phyloP scores from a whole-genome alignment of 2,113 vertebrate species.

The Emydocephalus ijimae region DNA sequence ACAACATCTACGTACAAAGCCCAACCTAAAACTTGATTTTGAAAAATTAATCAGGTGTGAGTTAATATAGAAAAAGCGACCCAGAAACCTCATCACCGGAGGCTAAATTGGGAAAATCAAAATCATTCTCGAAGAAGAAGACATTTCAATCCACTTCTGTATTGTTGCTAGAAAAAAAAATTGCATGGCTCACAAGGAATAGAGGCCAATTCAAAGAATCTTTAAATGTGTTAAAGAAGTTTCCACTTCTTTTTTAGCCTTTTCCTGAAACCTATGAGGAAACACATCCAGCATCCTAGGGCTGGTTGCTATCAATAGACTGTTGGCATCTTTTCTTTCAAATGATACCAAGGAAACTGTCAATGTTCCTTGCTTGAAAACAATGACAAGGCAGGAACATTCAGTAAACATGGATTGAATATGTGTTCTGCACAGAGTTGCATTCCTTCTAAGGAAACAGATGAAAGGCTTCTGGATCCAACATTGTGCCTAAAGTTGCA shows the following conservation, averaged over 20 bases:
- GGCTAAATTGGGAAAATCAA: neutral
- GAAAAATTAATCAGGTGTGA: neutral
- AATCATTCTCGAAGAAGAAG: neutral
- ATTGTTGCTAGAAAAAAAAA: neutral
- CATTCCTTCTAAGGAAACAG: neutral
- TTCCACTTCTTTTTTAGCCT: neutral
- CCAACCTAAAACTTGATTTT: neutral
- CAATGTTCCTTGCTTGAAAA: neutral
- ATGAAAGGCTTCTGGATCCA: neutral
- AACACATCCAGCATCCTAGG: neutral
- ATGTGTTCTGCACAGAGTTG: neutral
- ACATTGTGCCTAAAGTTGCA: neutral
- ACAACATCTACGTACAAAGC: neutral
- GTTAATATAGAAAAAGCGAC: neutral
- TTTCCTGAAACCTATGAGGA: neutral
- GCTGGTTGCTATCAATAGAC: neutral
- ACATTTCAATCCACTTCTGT: neutral
- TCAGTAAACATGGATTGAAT: neutral
- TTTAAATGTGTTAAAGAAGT: neutral
- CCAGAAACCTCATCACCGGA: neutral
- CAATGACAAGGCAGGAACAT: neutral
- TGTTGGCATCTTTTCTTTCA: neutral
- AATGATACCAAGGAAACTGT: neutral
- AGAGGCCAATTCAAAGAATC: neutral
- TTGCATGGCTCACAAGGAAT: neutral